These are phyloP conservation scores for Phalera bucephala DNA, from an alignment of 2,888 invertebrate genomes.

Conservation along the genomic window DNA sequence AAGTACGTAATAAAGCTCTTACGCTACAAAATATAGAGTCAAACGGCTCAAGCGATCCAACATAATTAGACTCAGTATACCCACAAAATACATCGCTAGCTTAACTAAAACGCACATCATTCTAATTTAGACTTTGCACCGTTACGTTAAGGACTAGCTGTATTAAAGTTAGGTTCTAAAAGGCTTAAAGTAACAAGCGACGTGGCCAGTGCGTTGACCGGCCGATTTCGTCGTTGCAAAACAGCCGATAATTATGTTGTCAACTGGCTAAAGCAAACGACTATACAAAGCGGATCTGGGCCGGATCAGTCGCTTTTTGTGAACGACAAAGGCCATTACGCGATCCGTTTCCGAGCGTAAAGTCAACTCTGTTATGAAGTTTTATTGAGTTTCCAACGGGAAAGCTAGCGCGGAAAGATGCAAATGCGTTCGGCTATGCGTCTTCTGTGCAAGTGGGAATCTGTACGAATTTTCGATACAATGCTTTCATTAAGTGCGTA, in stretches of 20 bases:
- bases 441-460: neutral
- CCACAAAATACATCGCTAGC: neutral
- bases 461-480: too few relatives aligned
- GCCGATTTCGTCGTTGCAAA: conserved; percentile 54
- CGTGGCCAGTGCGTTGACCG: conserved; percentile 46
- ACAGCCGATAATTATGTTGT: conserved; percentile 74
- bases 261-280: conserved; percentile 72
- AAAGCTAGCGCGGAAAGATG: conserved; percentile 46
- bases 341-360: conserved; percentile 71
- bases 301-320: conserved; percentile 78
- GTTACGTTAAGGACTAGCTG: too few relatives aligned
- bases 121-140: too few relatives aligned
- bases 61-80: neutral
- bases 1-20: too few relatives aligned
- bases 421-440: neutral
- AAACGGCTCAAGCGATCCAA: neutral
- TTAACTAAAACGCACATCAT: neutral
- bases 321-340: conserved; percentile 75
- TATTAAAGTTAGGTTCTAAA: too few relatives aligned
- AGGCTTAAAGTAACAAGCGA: conserved; percentile 29
- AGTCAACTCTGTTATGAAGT: conserved; percentile 79
- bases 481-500: too few relatives aligned
- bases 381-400: conserved; percentile 67
- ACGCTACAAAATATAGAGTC: too few relatives aligned
- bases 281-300: conserved; percentile 72